Conservation (phyloP, 2,888 invertebrate genomes). For the Apamea monoglypha region DNA sequence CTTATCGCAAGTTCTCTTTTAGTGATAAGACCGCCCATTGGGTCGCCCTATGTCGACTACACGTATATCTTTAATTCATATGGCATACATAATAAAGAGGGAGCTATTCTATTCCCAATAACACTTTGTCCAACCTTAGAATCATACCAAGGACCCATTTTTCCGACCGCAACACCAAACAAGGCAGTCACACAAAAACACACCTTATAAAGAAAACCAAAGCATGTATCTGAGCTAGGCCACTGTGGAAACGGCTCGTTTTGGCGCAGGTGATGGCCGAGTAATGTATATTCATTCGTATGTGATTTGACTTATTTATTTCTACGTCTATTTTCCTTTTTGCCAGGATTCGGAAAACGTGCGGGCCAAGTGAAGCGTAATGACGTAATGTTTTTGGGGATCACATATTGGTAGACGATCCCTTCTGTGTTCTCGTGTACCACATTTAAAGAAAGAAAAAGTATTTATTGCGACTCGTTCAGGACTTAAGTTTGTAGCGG, state of each 20-base stretch:
- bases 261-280: conserved; percentile 47
- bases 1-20: too few relatives aligned
- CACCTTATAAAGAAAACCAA: conserved; percentile 16
- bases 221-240: conserved; percentile 28
- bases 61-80: too few relatives aligned
- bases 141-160: neutral
- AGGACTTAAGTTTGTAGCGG: too few relatives aligned
- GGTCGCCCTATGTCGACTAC: too few relatives aligned
- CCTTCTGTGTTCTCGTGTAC: neutral
- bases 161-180: too few relatives aligned
- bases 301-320: conserved; percentile 59
- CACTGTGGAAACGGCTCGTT: conserved; percentile 11
- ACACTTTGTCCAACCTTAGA: neutral
- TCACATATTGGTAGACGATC: neutral
- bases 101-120: neutral
- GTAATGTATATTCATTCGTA: conserved; percentile 47
- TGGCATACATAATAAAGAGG: neutral
- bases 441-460: too few relatives aligned
- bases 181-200: neutral
- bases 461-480: too few relatives aligned
- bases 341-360: conserved; percentile 19
- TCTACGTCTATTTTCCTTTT: conserved; percentile 46
- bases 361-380: neutral
- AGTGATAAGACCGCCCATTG: too few relatives aligned
- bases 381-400: conserved; percentile 27